phyloP scores from a whole-genome alignment of 2,888 invertebrate genomes.

The Ophraella communa region DNA sequence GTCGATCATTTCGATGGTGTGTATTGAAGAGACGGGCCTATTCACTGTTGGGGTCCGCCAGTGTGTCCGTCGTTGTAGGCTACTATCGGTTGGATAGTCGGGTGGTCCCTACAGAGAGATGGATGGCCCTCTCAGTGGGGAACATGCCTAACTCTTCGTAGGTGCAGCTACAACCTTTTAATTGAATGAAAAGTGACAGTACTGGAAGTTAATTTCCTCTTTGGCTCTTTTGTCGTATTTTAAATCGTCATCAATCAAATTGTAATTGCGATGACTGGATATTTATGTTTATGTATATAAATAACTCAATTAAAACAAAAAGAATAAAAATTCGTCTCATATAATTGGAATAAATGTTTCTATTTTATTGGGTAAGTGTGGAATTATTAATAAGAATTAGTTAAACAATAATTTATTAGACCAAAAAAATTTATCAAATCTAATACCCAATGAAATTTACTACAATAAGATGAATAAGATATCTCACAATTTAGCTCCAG shows the following conservation, averaged over 20 bases:
- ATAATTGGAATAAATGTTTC: no score
- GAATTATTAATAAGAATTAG: no score
- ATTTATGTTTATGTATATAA: background rate
- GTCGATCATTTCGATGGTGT: background rate
- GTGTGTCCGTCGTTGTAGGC: constrained; percentile 43
- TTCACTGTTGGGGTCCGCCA: constrained; percentile 54
- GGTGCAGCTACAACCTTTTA: constrained; percentile 45
- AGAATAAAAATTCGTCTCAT: no score
- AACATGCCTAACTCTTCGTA: constrained; percentile 42
- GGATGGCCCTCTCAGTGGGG: constrained; percentile 50
- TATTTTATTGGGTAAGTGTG: no score
- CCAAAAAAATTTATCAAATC: no score
- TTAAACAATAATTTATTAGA: no score
- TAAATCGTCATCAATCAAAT: constrained; percentile 10
- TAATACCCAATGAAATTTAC: no score
- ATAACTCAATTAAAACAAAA: no score
- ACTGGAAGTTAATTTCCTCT: constrained; percentile 14
- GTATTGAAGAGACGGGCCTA: constrained; percentile 5
- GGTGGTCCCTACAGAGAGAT: constrained; percentile 54
- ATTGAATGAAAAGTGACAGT: constrained; percentile 39
- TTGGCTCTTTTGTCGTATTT: constrained; percentile 10
- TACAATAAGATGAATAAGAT: no score
- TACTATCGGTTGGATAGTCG: constrained; percentile 52
- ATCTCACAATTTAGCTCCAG: no score
- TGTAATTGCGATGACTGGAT: constrained; percentile 3